Evolutionary conservation across 2,888 invertebrate species (phyloP), one percentile per base, ranked within the genome.

Genomic region (Acanthacorydalis orientalis): DNA sequence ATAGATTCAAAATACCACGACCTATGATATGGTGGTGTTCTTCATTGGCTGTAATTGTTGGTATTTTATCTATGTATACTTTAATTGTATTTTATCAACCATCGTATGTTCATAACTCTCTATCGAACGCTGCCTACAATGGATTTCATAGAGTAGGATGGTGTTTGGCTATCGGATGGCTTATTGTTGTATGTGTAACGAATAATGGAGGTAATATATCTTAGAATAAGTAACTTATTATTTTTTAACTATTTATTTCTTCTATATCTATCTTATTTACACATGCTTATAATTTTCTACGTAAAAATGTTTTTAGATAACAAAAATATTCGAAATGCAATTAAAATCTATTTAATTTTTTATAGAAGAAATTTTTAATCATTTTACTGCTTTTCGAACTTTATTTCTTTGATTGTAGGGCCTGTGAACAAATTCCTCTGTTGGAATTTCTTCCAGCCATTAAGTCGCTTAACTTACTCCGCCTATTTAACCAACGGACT

Each of bases 401-500:
- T 2, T 23, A 23, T 23, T 2, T 23, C 37, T 34, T 10, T 14
- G 31, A 40, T 67, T 67, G 31, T 59, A 79, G 78, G 73, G 43
- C 58, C 73, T 7, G 55, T 79, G 1, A 70, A 69, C 31, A 72
- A 65, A 53, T 62, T 80, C 50, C 59, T 80, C 42, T 70, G 69
- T 1, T 78, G 76, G 75, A 73, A 73, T 57, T 66, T 74, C 43
- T 73, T 80, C 53, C 72, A 75, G 31, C 80, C 81, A 0, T 64
- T 83, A 14, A 78, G 80, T 51, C 70, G 81, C 54, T 62, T 84
- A 48, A 81, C 82, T 0, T 83, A 80, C 59, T 79, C 80, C 54
- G 80, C 81, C 1, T 83, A 83, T 60, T 68, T 83, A 45, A 74
- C 79, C 32, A 83, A 83, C 58, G 83, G 83, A 3, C 65, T 82